Evolutionary conservation across 92 coral and sea anemone species (phyloP), one percentile per base, ranked within the genome.

Genomic region (Virgularia gustaviana): DNA sequence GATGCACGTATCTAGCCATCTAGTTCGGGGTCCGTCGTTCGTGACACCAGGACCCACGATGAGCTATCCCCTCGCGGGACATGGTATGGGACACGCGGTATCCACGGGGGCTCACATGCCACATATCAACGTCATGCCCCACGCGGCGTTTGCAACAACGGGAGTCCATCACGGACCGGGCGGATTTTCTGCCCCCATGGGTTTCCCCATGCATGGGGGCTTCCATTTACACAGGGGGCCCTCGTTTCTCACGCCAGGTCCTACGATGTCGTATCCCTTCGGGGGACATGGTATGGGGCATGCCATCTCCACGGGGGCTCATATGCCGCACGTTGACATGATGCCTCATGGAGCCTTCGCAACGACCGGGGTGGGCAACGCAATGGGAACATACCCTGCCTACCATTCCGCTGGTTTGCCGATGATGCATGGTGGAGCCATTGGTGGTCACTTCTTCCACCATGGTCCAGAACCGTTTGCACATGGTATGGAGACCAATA

Each of bases 91-190:
- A 13, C 73, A 47, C 41, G 24, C 22, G 57, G 25, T 66, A 11
- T 6, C 60, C 25, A 68, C 75, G 44, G 30, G 60, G 22, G 25
- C 29, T 9, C 60, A 47, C 2, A 49, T 49, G 60, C 75, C 75
- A 10, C 61, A 68, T 49, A 33, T 68, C 47, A 35, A 68, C 35
- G 75, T 68, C n/a, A 13, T 68, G 60, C 75, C 74, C 2, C 74
- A 47, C 16, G 9, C 27, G 29, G 41, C 74, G 43, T 67, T 41
- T 18, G 74, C 74, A 1, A 45, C 27, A 3, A 12, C 58, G 28
- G 74, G 74, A 2, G 0, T 37, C 27, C 0, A 47, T 43, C 72
- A 41, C 1, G 56, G 2, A 19, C 68, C 44, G 24, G 44, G 16
- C 16, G 38, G 20, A 39, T 18, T 23, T 22, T 4, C 33, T 20